These are phyloP conservation scores for Urocynchramus pylzowi DNA, from an alignment of 2,113 vertebrate species.

Conservation along the genomic window DNA sequence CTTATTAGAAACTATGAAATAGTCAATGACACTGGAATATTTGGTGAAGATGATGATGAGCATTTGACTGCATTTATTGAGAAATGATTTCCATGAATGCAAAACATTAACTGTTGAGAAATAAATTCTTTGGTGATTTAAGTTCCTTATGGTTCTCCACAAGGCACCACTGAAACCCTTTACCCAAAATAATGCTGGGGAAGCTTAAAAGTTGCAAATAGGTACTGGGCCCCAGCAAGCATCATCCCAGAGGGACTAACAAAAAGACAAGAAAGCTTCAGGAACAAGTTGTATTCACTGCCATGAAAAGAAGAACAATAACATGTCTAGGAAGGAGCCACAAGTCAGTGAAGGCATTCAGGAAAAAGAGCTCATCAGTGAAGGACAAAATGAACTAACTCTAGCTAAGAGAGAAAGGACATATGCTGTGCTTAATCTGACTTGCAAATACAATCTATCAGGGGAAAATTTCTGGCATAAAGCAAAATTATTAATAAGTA, in stretches of 20 bases:
- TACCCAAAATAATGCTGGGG: background rate
- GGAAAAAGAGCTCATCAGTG: background rate
- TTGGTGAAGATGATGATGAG: background rate
- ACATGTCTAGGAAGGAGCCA: background rate
- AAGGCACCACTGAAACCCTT: background rate
- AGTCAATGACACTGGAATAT: background rate
- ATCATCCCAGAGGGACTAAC: background rate
- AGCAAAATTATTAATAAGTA: background rate
- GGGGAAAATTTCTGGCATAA: background rate
- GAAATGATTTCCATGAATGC: background rate
- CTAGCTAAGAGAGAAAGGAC: background rate
- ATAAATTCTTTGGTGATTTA: background rate
- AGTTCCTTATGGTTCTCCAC: background rate
- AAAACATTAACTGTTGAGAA: background rate
- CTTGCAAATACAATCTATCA: background rate
- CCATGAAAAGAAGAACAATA: background rate
- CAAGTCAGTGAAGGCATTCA: background rate
- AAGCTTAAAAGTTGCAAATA: background rate
- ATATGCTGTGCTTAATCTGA: background rate
- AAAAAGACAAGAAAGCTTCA: background rate
- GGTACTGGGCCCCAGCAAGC: background rate
- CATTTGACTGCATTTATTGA: background rate
- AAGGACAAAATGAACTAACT: background rate
- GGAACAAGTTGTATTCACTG: background rate
- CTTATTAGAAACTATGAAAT: background rate